phyloP scores from a whole-genome alignment of 2,113 vertebrate species.

The Hyaena hyaena region DNA sequence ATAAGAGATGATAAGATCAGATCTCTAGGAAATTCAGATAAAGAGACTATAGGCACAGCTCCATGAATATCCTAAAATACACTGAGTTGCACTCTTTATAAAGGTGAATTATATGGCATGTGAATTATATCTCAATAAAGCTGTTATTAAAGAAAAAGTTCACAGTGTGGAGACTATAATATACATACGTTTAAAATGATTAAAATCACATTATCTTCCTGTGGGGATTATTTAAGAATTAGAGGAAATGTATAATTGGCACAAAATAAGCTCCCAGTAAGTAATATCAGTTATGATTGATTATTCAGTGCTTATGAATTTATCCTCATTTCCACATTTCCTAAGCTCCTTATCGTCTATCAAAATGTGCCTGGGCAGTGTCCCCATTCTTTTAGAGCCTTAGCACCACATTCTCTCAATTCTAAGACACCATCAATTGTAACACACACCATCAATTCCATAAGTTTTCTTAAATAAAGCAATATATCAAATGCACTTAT shows the following conservation, averaged over 20 bases:
- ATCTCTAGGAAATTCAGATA: neutral
- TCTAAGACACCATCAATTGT: neutral
- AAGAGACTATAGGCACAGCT: neutral
- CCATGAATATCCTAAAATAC: neutral
- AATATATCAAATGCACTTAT: constrained; percentile 17
- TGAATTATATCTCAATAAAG: neutral
- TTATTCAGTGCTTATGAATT: constrained; percentile 35
- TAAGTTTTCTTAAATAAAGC: neutral
- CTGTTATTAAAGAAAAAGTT: neutral
- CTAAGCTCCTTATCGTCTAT: constrained; percentile 33
- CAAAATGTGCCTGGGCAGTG: neutral
- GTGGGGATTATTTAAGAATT: constrained; percentile 20
- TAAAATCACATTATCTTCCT: constrained; percentile 1
- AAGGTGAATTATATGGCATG: neutral
- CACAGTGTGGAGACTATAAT: neutral
- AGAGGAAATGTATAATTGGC: constrained; percentile 16
- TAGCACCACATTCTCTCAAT: neutral
- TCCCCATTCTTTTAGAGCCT: neutral
- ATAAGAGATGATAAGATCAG: neutral
- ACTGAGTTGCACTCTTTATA: neutral
- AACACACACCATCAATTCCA: neutral
- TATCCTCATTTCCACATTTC: constrained; percentile 23
- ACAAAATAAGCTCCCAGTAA: constrained; percentile 17
- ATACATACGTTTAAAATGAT: neutral
- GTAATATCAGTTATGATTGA: constrained; percentile 16